Percentiles rank a stretch among this genome's conserved stretches.
Conservation (phyloP, 1,140 invertebrate genomes). For the Delia radicum region DNA sequence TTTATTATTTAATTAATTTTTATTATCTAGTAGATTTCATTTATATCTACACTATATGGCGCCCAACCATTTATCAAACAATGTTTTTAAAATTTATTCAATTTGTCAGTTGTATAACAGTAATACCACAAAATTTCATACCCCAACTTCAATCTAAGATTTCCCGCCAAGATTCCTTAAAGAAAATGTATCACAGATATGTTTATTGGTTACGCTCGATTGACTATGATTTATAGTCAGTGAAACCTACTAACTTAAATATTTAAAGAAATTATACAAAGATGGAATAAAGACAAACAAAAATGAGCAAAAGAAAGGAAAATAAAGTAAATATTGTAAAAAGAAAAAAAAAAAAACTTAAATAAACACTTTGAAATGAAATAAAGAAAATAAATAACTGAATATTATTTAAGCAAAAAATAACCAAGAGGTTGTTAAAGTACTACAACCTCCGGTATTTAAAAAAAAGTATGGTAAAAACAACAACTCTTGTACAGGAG, state of each 20-base stretch:
- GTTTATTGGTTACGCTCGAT: conserved; percentile 2
- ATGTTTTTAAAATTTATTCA: no score
- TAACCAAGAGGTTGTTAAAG: neutral
- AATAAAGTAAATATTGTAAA: neutral
- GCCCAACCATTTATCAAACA: no score
- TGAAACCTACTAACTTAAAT: conserved; percentile 19
- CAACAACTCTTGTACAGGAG: no score
- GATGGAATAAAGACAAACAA: neutral
- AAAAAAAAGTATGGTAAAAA: no score
- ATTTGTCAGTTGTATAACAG: no score
- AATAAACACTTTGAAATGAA: neutral
- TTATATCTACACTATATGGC: no score
- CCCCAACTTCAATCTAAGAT: no score
- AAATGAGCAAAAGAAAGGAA: neutral
- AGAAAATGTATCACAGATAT: neutral
- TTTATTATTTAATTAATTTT: no score
- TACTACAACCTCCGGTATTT: neutral
- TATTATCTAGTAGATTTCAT: no score
- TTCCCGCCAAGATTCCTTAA: no score
- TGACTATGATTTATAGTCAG: conserved; percentile 3
- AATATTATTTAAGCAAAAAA: neutral
- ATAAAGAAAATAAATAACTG: neutral
- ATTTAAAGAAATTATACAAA: neutral
- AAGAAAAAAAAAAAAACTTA: neutral
- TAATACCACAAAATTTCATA: no score